Evolutionary conservation across 2,113 vertebrate genomes (phyloP).

Genomic region (Phoxinus phoxinus): DNA sequence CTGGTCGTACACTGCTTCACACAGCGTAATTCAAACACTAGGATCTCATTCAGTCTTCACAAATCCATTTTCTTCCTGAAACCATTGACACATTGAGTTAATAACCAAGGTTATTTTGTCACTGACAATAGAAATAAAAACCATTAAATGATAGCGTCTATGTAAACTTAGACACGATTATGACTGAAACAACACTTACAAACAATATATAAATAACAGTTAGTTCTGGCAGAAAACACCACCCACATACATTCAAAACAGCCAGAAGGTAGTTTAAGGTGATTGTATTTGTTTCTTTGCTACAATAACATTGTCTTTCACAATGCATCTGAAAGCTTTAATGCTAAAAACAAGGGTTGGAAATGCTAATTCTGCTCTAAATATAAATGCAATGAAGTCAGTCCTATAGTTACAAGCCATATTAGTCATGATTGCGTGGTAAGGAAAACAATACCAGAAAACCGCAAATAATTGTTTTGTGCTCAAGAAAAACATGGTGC

Average conservation of each 20-base stretch:
- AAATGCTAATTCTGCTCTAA: slow-evolving; percentile 64
- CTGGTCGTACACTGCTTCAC: slow-evolving; percentile 62
- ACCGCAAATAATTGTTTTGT: slow-evolving; percentile 28
- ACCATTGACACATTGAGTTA: slow-evolving; percentile 34
- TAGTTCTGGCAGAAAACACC: neutral
- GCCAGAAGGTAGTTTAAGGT: slow-evolving; percentile 66
- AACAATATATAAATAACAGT: neutral
- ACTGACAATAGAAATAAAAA: neutral
- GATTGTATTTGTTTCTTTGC: slow-evolving; percentile 64
- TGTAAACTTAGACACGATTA: neutral
- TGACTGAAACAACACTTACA: neutral
- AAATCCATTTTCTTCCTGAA: slow-evolving; percentile 18
- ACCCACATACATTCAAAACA: slow-evolving; percentile 39
- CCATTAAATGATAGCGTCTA: neutral
- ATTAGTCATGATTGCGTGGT: slow-evolving; percentile 60
- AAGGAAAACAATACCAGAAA: slow-evolving; percentile 60
- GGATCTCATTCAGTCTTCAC: slow-evolving; percentile 24
- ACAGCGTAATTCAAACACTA: slow-evolving; percentile 71
- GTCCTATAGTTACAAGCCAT: slow-evolving; percentile 59
- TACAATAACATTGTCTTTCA: slow-evolving; percentile 63
- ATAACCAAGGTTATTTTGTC: slow-evolving; percentile 3
- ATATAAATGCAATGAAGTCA: slow-evolving; percentile 62
- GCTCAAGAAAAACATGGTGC: neutral
- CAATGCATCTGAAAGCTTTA: slow-evolving; percentile 28
- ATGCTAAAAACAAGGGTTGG: slow-evolving; percentile 48